Evolutionary conservation across 2,797 vertebrate genomes (phyloP).

Genomic region (Catharus ustulatus): DNA sequence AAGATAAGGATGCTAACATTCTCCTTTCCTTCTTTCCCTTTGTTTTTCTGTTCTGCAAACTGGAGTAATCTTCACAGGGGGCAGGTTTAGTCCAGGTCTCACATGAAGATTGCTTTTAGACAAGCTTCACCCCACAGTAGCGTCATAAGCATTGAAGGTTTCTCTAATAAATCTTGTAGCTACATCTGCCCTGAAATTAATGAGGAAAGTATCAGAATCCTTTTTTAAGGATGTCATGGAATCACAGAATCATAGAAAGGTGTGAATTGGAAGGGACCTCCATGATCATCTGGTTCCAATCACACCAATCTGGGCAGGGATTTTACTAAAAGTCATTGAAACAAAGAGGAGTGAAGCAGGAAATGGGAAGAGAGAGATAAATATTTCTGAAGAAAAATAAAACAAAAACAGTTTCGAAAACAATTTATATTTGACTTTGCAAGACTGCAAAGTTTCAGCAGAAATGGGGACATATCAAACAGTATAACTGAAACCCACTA

Average conservation of each 20-base stretch:
- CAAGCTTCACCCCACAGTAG: background rate
- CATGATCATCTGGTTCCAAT: background rate
- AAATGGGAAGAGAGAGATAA: background rate
- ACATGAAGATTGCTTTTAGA: background rate
- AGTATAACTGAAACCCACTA: background rate
- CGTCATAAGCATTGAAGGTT: background rate
- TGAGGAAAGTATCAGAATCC: background rate
- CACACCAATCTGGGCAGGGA: too few relatives aligned
- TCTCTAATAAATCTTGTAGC: background rate
- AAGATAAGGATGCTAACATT: background rate
- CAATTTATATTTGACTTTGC: background rate
- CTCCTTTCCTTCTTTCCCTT: background rate
- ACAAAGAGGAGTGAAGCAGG: background rate
- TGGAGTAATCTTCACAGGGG: background rate
- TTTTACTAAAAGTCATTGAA: background rate
- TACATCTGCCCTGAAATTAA: background rate
- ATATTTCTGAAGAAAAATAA: background rate
- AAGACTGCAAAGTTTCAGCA: background rate
- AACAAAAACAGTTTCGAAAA: background rate
- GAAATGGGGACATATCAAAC: background rate
- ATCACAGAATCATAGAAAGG: background rate
- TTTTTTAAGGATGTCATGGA: background rate
- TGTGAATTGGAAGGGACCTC: background rate
- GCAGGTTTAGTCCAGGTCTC: background rate
- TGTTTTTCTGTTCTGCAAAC: background rate